phyloP scores from a whole-genome alignment of 2,888 invertebrate genomes.

The Caradrina clavipalpis region DNA sequence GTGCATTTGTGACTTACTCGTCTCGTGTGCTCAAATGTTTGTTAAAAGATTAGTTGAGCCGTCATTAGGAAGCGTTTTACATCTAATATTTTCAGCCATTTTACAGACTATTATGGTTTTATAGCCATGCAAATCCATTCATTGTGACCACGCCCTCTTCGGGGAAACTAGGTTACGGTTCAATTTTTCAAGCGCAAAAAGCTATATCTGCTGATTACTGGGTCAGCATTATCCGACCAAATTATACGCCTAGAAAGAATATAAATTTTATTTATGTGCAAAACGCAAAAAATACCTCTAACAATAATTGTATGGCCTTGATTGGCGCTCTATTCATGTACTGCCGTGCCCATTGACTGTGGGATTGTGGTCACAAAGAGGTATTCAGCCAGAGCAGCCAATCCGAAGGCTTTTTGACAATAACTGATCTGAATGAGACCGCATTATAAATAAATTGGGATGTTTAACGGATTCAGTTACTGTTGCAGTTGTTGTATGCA shows the following conservation, averaged over 20 bases:
- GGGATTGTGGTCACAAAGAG: slow-evolving; percentile 59
- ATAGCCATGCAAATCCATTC: slow-evolving; percentile 21
- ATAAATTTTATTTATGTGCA: slow-evolving; percentile 32
- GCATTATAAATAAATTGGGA: slow-evolving; percentile 20
- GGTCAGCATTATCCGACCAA: slow-evolving; percentile 35
- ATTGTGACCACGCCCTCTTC: slow-evolving; percentile 23
- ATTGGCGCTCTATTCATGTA: slow-evolving; percentile 59
- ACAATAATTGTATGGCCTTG: slow-evolving; percentile 62
- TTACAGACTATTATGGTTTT: slow-evolving; percentile 4
- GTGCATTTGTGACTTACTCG: background rate
- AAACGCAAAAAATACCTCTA: slow-evolving; percentile 40
- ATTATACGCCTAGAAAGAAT: slow-evolving; percentile 31
- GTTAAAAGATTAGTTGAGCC: background rate
- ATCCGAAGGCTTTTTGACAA: slow-evolving; percentile 51
- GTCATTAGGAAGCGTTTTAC: background rate
- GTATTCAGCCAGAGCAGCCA: slow-evolving; percentile 61
- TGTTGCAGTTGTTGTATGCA: no score
- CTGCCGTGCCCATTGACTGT: slow-evolving; percentile 61
- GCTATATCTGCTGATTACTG: slow-evolving; percentile 36
- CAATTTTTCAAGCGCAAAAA: slow-evolving; percentile 37
- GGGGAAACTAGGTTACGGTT: slow-evolving; percentile 32
- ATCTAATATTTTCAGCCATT: slow-evolving; percentile 21
- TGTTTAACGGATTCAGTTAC: slow-evolving; percentile 10
- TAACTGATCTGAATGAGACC: slow-evolving; percentile 23
- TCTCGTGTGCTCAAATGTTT: background rate